Conservation (phyloP, 2,888 invertebrate genomes). For the Congeria kusceri region DNA sequence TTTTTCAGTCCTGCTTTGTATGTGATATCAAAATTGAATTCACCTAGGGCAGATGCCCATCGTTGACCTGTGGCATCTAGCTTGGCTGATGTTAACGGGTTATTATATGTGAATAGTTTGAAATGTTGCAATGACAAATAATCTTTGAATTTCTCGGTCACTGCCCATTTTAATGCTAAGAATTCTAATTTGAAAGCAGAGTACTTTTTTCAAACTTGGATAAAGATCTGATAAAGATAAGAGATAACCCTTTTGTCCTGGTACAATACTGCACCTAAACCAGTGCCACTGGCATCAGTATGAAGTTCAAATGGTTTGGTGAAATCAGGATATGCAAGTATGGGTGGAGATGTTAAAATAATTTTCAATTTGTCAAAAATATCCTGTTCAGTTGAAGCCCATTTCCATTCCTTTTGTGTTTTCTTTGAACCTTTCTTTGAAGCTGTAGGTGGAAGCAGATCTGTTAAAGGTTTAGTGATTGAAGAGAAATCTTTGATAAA, state of each 20-base stretch:
- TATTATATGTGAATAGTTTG: too few relatives aligned
- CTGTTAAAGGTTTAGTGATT: constrained; percentile 1
- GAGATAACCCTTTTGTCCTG: neutral
- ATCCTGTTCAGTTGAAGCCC: neutral
- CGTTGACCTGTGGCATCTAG: too few relatives aligned
- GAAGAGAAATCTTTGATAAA: neutral
- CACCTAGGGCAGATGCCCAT: neutral
- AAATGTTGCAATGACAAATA: too few relatives aligned
- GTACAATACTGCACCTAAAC: neutral
- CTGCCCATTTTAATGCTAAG: too few relatives aligned
- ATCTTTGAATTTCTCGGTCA: too few relatives aligned
- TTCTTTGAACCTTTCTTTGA: constrained; percentile 1
- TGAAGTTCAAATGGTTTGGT: constrained; percentile 12
- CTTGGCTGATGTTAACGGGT: too few relatives aligned
- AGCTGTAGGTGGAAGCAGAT: constrained; percentile 8
- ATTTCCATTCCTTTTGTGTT: constrained; percentile 5
- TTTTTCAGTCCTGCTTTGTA: constrained; percentile 8
- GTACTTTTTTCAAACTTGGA: neutral
- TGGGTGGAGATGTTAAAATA: constrained; percentile 5
- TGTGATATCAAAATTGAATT: constrained; percentile 4
- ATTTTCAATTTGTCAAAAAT: constrained; percentile 4
- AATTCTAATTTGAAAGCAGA: neutral
- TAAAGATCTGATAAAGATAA: neutral
- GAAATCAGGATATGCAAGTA: constrained; percentile 16
- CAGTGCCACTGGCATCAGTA: constrained; percentile 5